Conservation (phyloP, 2,113 vertebrate genomes). For the Orycteropus afer region DNA sequence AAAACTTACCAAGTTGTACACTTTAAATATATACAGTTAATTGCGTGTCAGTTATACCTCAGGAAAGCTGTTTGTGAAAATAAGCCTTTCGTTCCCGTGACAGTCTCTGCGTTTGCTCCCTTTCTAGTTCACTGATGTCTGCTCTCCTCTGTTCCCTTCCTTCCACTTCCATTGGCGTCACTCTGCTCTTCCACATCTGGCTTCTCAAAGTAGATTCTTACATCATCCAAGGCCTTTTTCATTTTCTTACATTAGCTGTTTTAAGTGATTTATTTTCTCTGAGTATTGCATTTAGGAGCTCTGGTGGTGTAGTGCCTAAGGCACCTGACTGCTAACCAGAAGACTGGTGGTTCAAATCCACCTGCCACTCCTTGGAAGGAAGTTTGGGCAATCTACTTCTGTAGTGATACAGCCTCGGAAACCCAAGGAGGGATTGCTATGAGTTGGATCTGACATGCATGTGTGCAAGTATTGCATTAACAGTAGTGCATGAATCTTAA, state of each 20-base stretch:
- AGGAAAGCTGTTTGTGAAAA: fast-evolving
- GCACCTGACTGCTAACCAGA: too few species aligned
- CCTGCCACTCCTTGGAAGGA: too few species aligned
- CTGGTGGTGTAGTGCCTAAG: too few species aligned
- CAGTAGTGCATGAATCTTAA: not conserved
- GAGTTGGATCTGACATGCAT: too few species aligned
- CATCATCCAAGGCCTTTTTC: not conserved
- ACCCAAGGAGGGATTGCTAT: too few species aligned
- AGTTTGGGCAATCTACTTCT: too few species aligned
- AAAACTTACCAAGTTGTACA: fast-evolving
- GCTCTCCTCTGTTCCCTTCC: not conserved
- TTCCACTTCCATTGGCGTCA: fast-evolving
- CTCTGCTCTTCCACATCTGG: fast-evolving
- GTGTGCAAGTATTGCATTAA: too few species aligned
- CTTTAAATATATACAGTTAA: not conserved
- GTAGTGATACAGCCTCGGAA: too few species aligned
- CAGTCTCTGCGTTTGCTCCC: not conserved
- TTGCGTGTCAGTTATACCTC: not conserved
- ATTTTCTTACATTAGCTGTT: fast-evolving
- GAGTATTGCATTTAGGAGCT: too few species aligned
- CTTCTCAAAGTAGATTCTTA: fast-evolving
- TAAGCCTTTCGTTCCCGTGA: too few species aligned
- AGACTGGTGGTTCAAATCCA: too few species aligned
- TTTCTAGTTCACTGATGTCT: not conserved
- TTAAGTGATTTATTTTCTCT: fast-evolving